These are phyloP conservation scores for Hydrozoanthus gracilis DNA, from an alignment of 92 coral and sea anemone species.

Conservation along the genomic window DNA sequence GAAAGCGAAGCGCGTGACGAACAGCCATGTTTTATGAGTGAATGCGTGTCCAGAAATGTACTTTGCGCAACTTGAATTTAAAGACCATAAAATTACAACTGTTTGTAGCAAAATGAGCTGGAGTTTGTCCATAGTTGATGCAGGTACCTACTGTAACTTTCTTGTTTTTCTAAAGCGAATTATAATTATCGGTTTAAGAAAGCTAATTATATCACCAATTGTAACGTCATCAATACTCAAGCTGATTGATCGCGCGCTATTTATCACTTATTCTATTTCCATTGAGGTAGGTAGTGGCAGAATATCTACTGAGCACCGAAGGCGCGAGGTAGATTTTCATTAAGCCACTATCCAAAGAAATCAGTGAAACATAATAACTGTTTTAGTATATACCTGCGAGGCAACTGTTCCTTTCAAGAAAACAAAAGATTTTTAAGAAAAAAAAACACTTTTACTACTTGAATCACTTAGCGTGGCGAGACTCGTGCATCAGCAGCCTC, in stretches of 20 bases:
- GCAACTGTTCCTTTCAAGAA: too few species aligned
- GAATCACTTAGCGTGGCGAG: too few species aligned
- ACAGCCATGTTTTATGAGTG: slow-evolving; percentile 53
- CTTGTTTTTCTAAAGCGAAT: background rate
- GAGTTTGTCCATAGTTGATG: slow-evolving; percentile 13
- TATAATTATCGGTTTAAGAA: background rate
- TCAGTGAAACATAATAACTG: too few species aligned
- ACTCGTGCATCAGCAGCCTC: too few species aligned
- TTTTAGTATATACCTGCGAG: too few species aligned
- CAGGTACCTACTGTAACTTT: background rate
- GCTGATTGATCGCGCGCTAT: slow-evolving; percentile 18
- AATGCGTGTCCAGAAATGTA: slow-evolving; percentile 58
- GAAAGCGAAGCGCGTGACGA: slow-evolving; percentile 69
- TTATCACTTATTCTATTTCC: too few species aligned
- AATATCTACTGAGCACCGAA: too few species aligned
- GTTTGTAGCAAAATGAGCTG: background rate
- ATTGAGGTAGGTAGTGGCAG: too few species aligned
- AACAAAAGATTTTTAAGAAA: too few species aligned
- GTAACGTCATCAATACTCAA: slow-evolving; percentile 10
- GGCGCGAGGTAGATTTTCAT: too few species aligned
- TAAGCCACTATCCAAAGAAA: too few species aligned
- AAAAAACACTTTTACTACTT: too few species aligned
- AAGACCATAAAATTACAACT: background rate
- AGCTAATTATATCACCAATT: background rate
- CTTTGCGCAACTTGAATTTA: slow-evolving; percentile 46